Evolutionary conservation across 2,888 invertebrate genomes (phyloP), one percentile per base, ranked within the genome.

Genomic region (Colletes collaris): DNA sequence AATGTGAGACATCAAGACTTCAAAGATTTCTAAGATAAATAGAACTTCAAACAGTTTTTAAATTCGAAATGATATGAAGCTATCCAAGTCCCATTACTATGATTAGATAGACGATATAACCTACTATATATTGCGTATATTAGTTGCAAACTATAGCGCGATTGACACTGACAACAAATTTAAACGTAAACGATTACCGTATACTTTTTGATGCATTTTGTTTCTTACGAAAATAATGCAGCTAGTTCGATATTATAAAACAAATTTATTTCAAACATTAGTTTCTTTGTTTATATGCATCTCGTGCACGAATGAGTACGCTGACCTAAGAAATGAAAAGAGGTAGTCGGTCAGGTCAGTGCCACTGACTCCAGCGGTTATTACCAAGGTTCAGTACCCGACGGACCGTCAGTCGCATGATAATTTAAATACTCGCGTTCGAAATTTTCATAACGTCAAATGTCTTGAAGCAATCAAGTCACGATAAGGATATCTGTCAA

Each of bases 341-440:
- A n/a, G 44, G 68, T 80, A 81, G 86, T 84, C 86, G 77, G 78
- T 86, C 79, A 73, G 80, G 63, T 75, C 67, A 82, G 56, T 86
- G 16, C 16, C 16, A 16, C 0, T 16, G 16, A 16, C 16, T 16
- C 16, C 16, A 16, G 16, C 16, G 85, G 85, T 85, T 86, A 85
- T 71, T 78, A 74, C 79, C 74, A 76, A 76, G 50, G 68, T 60
- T 60, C 72, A 58, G 59, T 27, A 27, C 65, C 49, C 58, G 71
- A 50, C 44, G n/a, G 35, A 55, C 52, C 6, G 65, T 66, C 8
- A 13, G 19, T 52, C 50, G 37, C 5, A 52, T 37, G 27, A 76
- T 65, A 60, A 65, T 63, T 77, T 5, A 64, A 59, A 1, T 53
- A 13, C 27, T 59, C 13, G 2, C 4, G 0, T 11, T 49, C 37